Base-by-base conservation (phyloP, 2,797 vertebrate species). In the Sciurus carolinensis region DNA sequence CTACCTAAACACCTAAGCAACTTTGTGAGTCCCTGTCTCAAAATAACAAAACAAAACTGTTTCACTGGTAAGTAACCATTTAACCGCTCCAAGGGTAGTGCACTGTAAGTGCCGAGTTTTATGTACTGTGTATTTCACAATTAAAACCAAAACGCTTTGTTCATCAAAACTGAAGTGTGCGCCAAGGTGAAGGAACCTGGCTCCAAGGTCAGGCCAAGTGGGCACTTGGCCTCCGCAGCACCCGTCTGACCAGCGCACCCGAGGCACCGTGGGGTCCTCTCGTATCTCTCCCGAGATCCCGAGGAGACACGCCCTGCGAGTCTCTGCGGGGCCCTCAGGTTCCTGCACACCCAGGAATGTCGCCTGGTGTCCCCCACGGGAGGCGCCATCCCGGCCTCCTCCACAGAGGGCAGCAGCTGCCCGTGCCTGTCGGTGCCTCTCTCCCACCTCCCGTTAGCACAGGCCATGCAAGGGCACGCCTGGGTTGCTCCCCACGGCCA, bases 241-340 rank as follows among this genome's bases (percentile, higher is more conserved):
- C 57, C 54, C 57, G 18, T 22, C 22, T 24, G 9, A 9, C 57
- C 3, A 24, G 57, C 57, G 9, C 57, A 20, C 7, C 7, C 57
- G 3, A 7, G 8, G 57, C 22, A 2, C 57, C 2, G 8, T 39
- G 39, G 39, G 39, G 39, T 39, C 39, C 39, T 59, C 57, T 20
- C 57, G 0, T 5, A 3, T 10, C 22, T 59, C 24, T 0, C 0
- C 7, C 57, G 14, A 7, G 52, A 8, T 3, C 57, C 57, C 7
- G 2, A 59, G 57, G 8, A 22, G 57, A 18, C 22, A 18, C 20
- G 17, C 57, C 57, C 57, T 59, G 57, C 22, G 20, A 22, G 57
- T 59, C 57, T 24, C 57, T 3, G 57, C 57, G 2, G 52, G 54
- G 50, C 50, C 20, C 17, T 24, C 57, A 7, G 2, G 57, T 22